Evolutionary conservation across 35 echinoderm and acorn worm genomes (phyloP).

Genomic region (Amphiura filiformis): DNA sequence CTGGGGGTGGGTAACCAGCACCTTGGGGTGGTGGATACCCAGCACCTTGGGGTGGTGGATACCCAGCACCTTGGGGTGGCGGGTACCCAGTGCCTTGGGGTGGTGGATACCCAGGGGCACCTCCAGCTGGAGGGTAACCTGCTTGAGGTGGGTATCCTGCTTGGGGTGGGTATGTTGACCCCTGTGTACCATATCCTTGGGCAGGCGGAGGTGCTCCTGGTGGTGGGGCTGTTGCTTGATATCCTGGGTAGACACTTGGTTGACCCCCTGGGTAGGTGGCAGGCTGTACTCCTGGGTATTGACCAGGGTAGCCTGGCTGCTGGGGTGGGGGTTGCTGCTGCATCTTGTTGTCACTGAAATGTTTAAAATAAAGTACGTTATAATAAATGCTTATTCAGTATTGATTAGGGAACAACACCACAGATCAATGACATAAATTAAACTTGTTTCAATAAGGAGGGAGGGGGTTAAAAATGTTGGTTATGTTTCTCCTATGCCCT

Average conservation of each 20-base stretch:
- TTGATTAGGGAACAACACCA: no score
- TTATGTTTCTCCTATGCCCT: no score
- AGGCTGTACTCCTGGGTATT: not conserved
- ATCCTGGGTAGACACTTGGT: not conserved
- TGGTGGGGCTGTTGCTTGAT: not conserved
- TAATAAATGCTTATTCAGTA: no score
- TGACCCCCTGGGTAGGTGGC: not conserved
- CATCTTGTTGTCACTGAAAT: not conserved
- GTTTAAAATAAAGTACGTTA: not conserved
- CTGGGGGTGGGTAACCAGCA: not conserved
- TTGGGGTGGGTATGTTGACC: not conserved
- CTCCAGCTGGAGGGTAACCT: not conserved
- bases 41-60: not conserved
- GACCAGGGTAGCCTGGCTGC: not conserved
- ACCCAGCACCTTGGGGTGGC: not conserved
- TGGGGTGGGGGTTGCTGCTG: not conserved
- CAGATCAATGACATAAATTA: no score
- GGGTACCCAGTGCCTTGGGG: not conserved
- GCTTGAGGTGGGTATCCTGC: not conserved
- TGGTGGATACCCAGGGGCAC: not conserved
- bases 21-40: not conserved
- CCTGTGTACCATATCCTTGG: not conserved
- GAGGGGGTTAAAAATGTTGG: no score
- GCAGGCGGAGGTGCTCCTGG: not conserved
- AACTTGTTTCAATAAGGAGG: no score